Conservation (phyloP, 2,797 vertebrate genomes). For the Gymnothorax javanicus region DNA sequence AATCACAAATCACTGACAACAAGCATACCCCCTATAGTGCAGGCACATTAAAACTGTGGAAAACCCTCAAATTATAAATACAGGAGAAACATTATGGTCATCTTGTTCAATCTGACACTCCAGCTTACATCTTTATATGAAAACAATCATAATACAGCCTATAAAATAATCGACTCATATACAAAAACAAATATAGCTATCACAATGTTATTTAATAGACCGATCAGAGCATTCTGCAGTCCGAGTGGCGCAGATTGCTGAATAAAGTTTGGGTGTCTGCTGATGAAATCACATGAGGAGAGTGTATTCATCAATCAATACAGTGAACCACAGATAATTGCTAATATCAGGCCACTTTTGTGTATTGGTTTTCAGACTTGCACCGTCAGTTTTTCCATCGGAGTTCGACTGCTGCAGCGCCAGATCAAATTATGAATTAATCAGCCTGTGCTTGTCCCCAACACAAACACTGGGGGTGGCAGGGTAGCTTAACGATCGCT, state of each 20-base stretch:
- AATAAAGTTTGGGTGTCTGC: neutral
- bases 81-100: neutral
- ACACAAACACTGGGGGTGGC: too few species aligned
- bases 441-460: neutral
- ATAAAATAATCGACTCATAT: neutral
- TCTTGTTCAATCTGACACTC: neutral
- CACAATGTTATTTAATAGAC: constrained; percentile 30
- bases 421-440: constrained; percentile 34
- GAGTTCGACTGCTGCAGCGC: constrained; percentile 32
- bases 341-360: neutral
- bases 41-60: constrained; percentile 15
- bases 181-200: constrained; percentile 2
- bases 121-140: neutral
- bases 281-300: neutral
- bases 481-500: too few species aligned
- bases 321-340: neutral
- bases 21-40: constrained; percentile 9
- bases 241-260: neutral
- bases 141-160: neutral
- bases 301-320: constrained; percentile 23
- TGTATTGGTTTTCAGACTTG: neutral
- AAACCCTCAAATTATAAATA: constrained; percentile 5
- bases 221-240: constrained; percentile 17
- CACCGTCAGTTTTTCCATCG: constrained; percentile 5
- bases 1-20: constrained; percentile 39